Percentiles rank a stretch among this genome's conserved stretches.
phyloP scores from a whole-genome alignment of 2,888 invertebrate genomes.

The Mesopsocus fuscifrons region DNA sequence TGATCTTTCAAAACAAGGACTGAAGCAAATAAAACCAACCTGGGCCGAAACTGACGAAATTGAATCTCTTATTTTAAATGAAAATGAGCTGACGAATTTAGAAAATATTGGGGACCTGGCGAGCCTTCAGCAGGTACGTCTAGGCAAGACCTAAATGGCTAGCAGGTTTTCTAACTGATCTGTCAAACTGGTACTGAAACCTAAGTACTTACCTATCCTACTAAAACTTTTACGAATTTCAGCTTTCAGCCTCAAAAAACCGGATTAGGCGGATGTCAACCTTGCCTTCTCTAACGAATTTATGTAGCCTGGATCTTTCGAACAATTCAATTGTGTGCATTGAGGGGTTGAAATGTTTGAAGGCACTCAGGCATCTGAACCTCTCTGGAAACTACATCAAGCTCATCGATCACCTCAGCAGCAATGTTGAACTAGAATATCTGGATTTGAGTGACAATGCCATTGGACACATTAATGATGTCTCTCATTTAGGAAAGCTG shows the following conservation, averaged over 20 bases:
- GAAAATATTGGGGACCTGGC: slow-evolving; percentile 72
- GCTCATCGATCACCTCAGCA: slow-evolving; percentile 74
- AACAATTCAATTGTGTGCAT: slow-evolving; percentile 77
- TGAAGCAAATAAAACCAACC: slow-evolving; percentile 39
- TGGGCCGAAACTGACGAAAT: slow-evolving; percentile 42
- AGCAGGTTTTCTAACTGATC: slow-evolving; percentile 9
- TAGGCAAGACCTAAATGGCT: too few species aligned
- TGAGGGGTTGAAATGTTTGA: slow-evolving; percentile 72
- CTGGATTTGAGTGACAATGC: slow-evolving; percentile 79
- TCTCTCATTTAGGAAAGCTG: slow-evolving; percentile 60
- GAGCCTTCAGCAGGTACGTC: slow-evolving; percentile 53
- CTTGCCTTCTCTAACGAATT: slow-evolving; percentile 55
- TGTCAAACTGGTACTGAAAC: slow-evolving; percentile 14
- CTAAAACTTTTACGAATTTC: slow-evolving; percentile 23
- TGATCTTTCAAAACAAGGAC: slow-evolving; percentile 56
- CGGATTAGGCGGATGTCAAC: slow-evolving; percentile 75
- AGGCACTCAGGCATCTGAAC: slow-evolving; percentile 61
- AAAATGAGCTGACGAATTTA: slow-evolving; percentile 70
- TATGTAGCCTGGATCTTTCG: slow-evolving; percentile 64
- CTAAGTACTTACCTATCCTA: slow-evolving; percentile 11
- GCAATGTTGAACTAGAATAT: slow-evolving; percentile 60
- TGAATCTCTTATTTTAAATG: slow-evolving; percentile 56
- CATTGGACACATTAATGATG: slow-evolving; percentile 66
- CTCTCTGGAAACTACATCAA: slow-evolving; percentile 81
- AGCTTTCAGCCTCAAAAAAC: slow-evolving; percentile 75